Conservation (phyloP, 1,140 invertebrate genomes). For the Ruditapes philippinarum region DNA sequence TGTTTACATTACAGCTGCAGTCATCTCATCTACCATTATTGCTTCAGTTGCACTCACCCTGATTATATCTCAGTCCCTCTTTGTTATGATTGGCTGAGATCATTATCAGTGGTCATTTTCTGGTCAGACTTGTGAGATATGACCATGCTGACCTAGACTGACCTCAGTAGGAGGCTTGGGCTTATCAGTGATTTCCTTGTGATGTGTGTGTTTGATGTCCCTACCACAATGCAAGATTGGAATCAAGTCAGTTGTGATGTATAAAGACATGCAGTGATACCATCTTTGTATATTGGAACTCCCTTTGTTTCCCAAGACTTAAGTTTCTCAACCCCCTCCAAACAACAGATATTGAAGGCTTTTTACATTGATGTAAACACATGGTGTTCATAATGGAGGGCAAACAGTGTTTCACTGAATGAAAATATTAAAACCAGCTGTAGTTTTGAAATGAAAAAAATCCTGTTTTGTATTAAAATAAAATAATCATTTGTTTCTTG, state of each 20-base stretch:
- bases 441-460: not conserved
- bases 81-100: conserved; percentile 7
- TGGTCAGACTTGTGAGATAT: conserved; percentile 54
- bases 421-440: conserved; percentile 24
- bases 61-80: not conserved
- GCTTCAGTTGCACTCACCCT: conserved; percentile 5
- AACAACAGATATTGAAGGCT: not conserved
- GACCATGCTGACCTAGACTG: conserved; percentile 44
- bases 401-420: not conserved
- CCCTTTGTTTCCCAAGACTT: conserved; percentile 23
- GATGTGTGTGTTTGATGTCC: conserved; percentile 42
- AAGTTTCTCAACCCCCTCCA: not conserved
- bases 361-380: not conserved
- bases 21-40: not conserved
- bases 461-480: too few species aligned
- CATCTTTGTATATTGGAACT: not conserved
- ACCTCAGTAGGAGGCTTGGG: conserved; percentile 26
- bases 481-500: not conserved
- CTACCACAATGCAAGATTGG: conserved; percentile 35
- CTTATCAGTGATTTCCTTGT: conserved; percentile 57
- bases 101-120: conserved; percentile 41
- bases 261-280: not conserved
- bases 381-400: not conserved
- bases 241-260: not conserved
- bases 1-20: conserved; percentile 35